Evolutionary conservation across 2,113 vertebrate genomes (phyloP), one percentile per base, ranked within the genome.

Genomic region (Clarias macrocephalus): DNA sequence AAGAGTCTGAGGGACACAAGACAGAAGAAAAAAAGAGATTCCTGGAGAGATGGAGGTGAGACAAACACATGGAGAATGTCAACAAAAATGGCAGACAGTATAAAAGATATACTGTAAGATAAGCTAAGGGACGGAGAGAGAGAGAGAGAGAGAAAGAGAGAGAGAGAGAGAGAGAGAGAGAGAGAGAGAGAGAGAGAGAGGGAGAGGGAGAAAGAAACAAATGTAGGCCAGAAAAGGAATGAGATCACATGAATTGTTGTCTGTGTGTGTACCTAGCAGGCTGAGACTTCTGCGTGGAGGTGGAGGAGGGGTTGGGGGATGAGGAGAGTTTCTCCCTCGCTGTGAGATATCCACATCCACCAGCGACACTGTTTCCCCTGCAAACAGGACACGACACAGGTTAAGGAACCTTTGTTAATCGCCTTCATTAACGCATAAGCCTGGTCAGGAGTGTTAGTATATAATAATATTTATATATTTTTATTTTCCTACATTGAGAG

Each of bases 291-390:
- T 94, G 57, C 98, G 96, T 0, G 98, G 98, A 21, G 98, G 98
- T 70, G 97, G 97, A 0, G 98, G 97, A 0, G 98, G 98, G 11
- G 98, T 99, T 54, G 98, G 97, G 25, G 97, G 97, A 77, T 98
- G 97, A 48, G 97, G 96, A 68, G 97, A 97, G 91, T 94, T 96
- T 42, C 94, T 94, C 83, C 96, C 97, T 91, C 96, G 94, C 91
- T 96, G 96, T 25, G 97, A 99, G 93, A 99, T 98, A 90, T 99
- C 98, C 94, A 99, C 97, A 3, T 99, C 98, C 94, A 99, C 96
- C 90, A 99, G 95, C 0, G 98, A 99, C 84, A 99, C 97, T 0
- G 98, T 99, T 91, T 99, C 98, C 92, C 98, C 98, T 99, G 91
- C 0, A 66, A 88, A 75, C 86, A 80, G 80, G 81, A 63, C 70